phyloP scores from a whole-genome alignment of 2,797 vertebrate species.

The Megaceryle alcyon region DNA sequence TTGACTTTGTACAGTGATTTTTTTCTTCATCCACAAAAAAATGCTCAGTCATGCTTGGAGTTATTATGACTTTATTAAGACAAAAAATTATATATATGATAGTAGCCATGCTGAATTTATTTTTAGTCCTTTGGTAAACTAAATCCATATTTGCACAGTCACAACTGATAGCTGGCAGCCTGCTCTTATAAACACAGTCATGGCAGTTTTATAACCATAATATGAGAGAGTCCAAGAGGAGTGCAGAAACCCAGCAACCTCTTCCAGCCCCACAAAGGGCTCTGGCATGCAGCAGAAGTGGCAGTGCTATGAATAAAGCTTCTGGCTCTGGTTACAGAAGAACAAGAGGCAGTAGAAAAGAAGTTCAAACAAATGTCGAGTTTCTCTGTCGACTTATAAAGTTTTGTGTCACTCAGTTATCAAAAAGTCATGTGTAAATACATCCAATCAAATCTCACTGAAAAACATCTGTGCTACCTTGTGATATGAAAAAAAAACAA shows the following conservation, averaged over 20 bases:
- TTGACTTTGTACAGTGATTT: background rate
- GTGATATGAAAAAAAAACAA: background rate
- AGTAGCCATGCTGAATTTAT: background rate
- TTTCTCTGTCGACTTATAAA: background rate
- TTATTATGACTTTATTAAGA: slow-evolving; percentile 33
- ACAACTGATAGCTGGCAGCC: background rate
- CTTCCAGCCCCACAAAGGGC: background rate
- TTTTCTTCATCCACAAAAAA: background rate
- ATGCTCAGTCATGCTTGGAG: background rate
- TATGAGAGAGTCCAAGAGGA: background rate
- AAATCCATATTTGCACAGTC: slow-evolving; percentile 44
- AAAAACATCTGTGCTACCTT: background rate
- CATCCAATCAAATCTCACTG: background rate
- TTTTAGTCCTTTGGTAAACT: slow-evolving; percentile 2
- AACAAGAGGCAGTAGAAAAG: background rate
- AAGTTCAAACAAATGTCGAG: background rate
- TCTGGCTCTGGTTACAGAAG: background rate
- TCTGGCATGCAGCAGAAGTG: background rate
- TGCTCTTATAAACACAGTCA: background rate
- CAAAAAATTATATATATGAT: background rate
- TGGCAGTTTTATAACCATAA: background rate
- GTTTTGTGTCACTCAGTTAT: background rate
- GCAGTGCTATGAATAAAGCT: background rate
- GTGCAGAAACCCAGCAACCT: slow-evolving; percentile 6
- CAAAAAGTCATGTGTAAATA: background rate